Percentiles rank a stretch among this genome's conserved stretches.
Conservation (phyloP, 2,888 invertebrate genomes). For the Sepiola atlantica region DNA sequence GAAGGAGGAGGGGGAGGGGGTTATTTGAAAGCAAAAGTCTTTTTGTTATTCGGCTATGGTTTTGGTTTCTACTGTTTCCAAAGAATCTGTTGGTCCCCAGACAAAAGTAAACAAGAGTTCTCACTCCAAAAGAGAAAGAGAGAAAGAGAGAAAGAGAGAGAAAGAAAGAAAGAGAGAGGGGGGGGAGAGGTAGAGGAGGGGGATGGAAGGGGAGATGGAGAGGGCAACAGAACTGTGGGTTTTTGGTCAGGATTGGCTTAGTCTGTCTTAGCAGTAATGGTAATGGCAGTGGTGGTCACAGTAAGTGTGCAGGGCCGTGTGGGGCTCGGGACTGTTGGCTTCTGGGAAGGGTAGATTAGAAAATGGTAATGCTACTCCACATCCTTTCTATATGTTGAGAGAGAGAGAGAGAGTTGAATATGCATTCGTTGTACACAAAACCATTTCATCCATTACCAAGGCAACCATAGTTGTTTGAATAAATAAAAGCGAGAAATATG, state of each 20-base stretch:
- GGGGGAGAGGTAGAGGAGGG: too few species aligned
- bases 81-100: constrained; percentile 21
- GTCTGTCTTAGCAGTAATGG: constrained; percentile 20
- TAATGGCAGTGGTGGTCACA: not conserved
- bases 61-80: constrained; percentile 6
- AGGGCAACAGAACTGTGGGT: too few species aligned
- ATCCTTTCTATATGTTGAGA: not conserved
- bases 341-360: not conserved
- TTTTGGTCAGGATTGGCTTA: constrained; percentile 32
- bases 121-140: constrained; percentile 6
- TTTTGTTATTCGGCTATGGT: not conserved
- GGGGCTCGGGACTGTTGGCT: not conserved
- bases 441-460: constrained; percentile 32
- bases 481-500: not conserved
- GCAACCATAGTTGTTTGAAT: constrained; percentile 20
- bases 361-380: not conserved
- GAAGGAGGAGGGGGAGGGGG: not conserved
- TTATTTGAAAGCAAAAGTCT: not conserved
- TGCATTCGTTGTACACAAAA: constrained; percentile 19
- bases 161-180: too few species aligned
- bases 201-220: too few species aligned
- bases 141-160: not conserved
- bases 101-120: constrained; percentile 32
- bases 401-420: not conserved
- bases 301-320: not conserved